Base-by-base conservation (phyloP, 2,797 vertebrate species). In the Anniella stebbinsi region DNA sequence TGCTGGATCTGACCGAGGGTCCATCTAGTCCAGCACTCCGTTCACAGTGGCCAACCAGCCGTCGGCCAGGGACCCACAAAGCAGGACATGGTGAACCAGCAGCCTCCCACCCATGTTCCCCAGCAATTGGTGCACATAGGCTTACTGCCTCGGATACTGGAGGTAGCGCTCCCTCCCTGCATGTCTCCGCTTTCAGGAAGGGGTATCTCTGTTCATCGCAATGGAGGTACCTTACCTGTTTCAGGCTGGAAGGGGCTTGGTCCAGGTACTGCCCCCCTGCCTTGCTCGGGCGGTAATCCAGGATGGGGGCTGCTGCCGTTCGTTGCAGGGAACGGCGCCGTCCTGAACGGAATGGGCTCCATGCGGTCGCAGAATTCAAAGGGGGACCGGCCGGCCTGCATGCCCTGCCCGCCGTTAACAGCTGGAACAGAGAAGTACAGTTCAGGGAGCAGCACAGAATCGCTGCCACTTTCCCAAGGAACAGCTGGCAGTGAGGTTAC, bases 301-400 rank as follows among this genome's bases (percentile, higher is more conserved):
- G 85, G 96, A 96, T 86, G 97, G 81, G 97, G 97, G 96, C 98
- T 98, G 92, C 94, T 97, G 93, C 98, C 97, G 70, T 97, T 98
- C 89, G 96, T 93, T 60, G 96, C 95, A 90, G 98, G 96, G 96
- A 98, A 94, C 88, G 96, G 96, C 9, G 92, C 98, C 88, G 95
- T 96, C 94, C 45, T 93, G 89, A 95, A 86, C 93, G 97, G 97
- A 67, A 94, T 95, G 66, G 98, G 97, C 91, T 98, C 98, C 89
- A 98, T 91, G 10, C 98, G 96, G 72, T 97, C 97, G 60, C 98
- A 98, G 96, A 98, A 98, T 67, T 98, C 98, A 83, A 98, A 98
- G 0, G 97, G 96, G 10, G 98, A 94, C 93, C 97, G 98, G 90
- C 93, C 78, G 6, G 93, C 96, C 93, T 97, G 97, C 89, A 98